Evolutionary conservation across 1,140 invertebrate species (phyloP).

Genomic region (Orius insidiosus): DNA sequence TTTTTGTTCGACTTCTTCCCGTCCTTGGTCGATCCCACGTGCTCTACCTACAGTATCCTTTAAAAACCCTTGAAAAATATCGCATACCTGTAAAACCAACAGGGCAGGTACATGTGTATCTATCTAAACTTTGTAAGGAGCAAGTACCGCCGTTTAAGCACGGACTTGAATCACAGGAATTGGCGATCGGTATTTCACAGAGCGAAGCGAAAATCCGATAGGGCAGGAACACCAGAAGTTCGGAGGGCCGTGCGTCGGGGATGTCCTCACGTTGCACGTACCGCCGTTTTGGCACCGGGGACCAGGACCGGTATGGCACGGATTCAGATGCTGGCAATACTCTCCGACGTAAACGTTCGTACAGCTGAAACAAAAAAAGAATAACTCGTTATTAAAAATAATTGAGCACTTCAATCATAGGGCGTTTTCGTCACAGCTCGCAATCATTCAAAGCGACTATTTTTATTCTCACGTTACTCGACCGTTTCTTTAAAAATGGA

Average conservation of each 20-base stretch:
- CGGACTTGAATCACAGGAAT: constrained; percentile 75
- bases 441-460: too few species aligned
- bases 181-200: constrained; percentile 78
- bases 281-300: constrained; percentile 81
- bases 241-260: constrained; percentile 40
- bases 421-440: too few species aligned
- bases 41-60: background rate
- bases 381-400: background rate
- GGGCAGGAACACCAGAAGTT: constrained; percentile 74
- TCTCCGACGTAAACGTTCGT: constrained; percentile 78
- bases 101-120: constrained; percentile 67
- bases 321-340: constrained; percentile 84
- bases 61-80: background rate
- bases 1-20: background rate
- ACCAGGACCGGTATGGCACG: constrained; percentile 66
- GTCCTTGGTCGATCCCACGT: background rate
- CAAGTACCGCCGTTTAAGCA: constrained; percentile 77
- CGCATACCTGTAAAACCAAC: constrained; percentile 66
- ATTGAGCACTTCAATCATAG: too few species aligned
- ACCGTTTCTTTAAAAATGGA: too few species aligned
- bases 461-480: too few species aligned
- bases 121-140: constrained; percentile 51
- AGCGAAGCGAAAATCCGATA: constrained; percentile 80
- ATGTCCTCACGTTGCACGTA: constrained; percentile 61
- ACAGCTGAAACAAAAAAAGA: constrained; percentile 56